Percentiles rank a stretch among this genome's conserved stretches.
These are phyloP conservation scores for Strigamia crassipes DNA, from an alignment of 2,888 invertebrate genomes.

Conservation along the genomic window DNA sequence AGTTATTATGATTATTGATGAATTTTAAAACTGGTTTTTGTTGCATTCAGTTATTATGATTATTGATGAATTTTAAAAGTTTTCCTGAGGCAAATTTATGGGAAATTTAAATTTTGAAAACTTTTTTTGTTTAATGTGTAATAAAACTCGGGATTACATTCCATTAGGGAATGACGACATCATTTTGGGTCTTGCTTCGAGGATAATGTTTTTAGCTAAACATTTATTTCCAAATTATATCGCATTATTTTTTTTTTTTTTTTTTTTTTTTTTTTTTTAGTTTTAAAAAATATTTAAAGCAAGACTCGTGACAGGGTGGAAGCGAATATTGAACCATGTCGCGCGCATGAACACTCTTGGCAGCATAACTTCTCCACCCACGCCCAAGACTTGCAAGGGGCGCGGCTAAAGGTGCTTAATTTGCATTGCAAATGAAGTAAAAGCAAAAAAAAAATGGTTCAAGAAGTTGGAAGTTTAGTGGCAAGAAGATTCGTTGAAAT, in stretches of 20 bases:
- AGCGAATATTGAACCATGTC: conserved; percentile 16
- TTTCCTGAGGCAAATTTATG: too few relatives aligned
- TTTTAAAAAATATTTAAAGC: not conserved
- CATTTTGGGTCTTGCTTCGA: not conserved
- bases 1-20: too few relatives aligned
- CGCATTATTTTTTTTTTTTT: not conserved
- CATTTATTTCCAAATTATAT: conserved; percentile 10
- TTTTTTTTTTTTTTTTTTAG: not conserved
- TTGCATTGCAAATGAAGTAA: conserved; percentile 11
- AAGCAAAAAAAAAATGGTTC: not conserved
- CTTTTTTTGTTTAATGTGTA: too few relatives aligned
- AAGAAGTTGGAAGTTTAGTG: not conserved
- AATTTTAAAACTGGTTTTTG: too few relatives aligned
- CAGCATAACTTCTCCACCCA: conserved; percentile 16
- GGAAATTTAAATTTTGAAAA: too few relatives aligned
- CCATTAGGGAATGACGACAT: not conserved
- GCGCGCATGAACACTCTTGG: conserved; percentile 3
- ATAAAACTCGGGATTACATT: not conserved
- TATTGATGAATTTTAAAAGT: too few relatives aligned
- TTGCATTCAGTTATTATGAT: too few relatives aligned
- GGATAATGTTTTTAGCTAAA: not conserved
- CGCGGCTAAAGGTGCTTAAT: conserved; percentile 15
- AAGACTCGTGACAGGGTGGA: conserved; percentile 10
- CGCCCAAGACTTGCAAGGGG: conserved; percentile 10
- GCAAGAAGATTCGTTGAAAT: conserved; percentile 5